Percentiles rank a stretch among this genome's conserved stretches.
Conservation (phyloP, 1,140 invertebrate genomes). For the Trialeurodes vaporariorum region DNA sequence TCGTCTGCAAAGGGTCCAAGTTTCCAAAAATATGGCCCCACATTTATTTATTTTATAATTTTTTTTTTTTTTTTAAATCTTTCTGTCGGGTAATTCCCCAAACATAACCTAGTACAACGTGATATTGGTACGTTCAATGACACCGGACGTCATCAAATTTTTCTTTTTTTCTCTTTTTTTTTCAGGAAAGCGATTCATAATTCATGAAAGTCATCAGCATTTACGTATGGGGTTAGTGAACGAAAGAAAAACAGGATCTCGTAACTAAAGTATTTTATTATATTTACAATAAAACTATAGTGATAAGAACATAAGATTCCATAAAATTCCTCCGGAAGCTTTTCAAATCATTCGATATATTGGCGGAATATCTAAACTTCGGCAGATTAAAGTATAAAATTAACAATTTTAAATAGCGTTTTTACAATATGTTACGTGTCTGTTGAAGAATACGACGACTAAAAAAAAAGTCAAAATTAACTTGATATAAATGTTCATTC, state of each 20-base stretch:
- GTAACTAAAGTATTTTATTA: conserved; percentile 9
- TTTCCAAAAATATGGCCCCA: too few relatives aligned
- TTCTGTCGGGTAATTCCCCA: not conserved
- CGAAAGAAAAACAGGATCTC: too few relatives aligned
- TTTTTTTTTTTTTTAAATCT: conserved; percentile 2
- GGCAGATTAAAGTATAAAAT: not conserved
- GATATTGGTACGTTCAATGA: not conserved
- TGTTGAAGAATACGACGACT: too few relatives aligned
- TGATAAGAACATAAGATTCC: not conserved
- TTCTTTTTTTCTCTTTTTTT: not conserved
- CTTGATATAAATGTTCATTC: too few relatives aligned
- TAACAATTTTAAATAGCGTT: not conserved
- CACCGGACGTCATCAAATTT: not conserved
- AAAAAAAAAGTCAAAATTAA: too few relatives aligned
- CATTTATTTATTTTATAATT: too few relatives aligned
- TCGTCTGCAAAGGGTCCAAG: too few relatives aligned
- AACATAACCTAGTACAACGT: conserved; percentile 4
- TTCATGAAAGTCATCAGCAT: too few relatives aligned
- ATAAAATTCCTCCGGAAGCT: not conserved
- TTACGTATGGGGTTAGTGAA: too few relatives aligned
- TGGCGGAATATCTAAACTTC: not conserved
- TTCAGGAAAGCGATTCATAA: conserved; percentile 6
- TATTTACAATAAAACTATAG: not conserved
- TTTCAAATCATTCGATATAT: not conserved
- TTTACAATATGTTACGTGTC: too few relatives aligned